Evolutionary conservation across 2,888 invertebrate species (phyloP).

Genomic region (Plusia festucae): DNA sequence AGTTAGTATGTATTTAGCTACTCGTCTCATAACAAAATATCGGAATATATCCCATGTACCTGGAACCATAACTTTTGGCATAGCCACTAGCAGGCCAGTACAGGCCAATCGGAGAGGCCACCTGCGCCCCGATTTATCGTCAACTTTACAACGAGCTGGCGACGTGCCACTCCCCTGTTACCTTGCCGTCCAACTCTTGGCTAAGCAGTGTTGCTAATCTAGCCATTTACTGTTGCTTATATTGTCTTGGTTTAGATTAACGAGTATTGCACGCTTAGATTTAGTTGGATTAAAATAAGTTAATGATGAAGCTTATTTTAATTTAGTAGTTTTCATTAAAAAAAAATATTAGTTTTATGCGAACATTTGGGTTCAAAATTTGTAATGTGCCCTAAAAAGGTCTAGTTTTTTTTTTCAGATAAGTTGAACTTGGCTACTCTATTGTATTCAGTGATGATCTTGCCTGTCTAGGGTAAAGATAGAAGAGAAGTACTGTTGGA

Average conservation of each 20-base stretch:
- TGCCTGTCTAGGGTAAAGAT: too few relatives aligned
- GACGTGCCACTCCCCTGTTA: conserved; percentile 68
- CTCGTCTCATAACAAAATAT: conserved; percentile 20
- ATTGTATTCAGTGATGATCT: too few relatives aligned
- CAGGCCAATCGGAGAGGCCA: conserved; percentile 59
- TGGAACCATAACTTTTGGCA: conserved; percentile 56
- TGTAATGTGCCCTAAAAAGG: too few relatives aligned
- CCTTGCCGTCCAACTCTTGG: conserved; percentile 55
- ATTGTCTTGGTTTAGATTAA: not conserved
- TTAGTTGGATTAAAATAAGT: not conserved
- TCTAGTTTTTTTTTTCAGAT: too few relatives aligned
- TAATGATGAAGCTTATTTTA: not conserved
- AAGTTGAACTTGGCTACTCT: too few relatives aligned
- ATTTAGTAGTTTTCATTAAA: not conserved
- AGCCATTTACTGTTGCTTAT: conserved; percentile 32
- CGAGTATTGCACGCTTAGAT: not conserved
- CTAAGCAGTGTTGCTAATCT: conserved; percentile 46
- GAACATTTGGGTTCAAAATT: too few relatives aligned
- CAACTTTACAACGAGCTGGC: conserved; percentile 75
- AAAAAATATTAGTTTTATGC: too few relatives aligned
- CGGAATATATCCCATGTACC: conserved; percentile 36
- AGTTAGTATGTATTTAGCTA: too few relatives aligned
- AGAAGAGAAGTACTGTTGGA: too few relatives aligned
- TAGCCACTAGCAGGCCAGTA: conserved; percentile 40
- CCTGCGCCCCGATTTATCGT: conserved; percentile 73